phyloP scores from a whole-genome alignment of 2,113 vertebrate genomes.

The Micromys minutus region DNA sequence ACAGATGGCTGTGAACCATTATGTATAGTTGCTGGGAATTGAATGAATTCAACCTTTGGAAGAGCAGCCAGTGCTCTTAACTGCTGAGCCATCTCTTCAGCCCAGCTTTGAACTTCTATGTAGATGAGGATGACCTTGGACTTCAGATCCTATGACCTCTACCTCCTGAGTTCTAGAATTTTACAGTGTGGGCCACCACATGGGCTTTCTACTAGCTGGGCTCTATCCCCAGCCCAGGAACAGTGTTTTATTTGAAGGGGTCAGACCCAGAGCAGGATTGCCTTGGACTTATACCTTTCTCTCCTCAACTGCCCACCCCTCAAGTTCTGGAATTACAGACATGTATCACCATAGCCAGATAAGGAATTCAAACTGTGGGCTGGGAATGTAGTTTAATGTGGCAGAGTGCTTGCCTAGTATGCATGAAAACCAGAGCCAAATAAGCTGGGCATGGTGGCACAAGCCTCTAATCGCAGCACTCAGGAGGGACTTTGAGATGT shows the following conservation, averaged over 20 bases:
- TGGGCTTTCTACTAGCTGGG: neutral
- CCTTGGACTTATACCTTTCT: neutral
- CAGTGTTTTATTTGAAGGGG: neutral
- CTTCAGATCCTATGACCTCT: neutral
- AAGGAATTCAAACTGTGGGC: neutral
- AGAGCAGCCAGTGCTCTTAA: no score
- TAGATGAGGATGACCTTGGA: neutral
- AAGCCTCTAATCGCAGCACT: neutral
- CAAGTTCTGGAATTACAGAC: neutral
- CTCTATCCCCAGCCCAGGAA: neutral
- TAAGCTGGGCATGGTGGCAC: neutral
- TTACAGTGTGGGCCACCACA: neutral
- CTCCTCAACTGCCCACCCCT: no score
- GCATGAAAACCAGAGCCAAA: neutral
- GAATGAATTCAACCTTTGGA: no score
- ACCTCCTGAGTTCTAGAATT: neutral
- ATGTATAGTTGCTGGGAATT: no score
- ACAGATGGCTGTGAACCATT: no score
- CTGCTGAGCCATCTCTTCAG: no score
- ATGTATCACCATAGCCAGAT: neutral
- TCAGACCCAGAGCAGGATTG: neutral
- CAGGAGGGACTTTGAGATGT: neutral
- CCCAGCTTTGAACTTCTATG: neutral
- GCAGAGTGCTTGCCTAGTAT: neutral
- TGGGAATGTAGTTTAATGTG: neutral